Evolutionary conservation across 2,888 invertebrate genomes (phyloP), one percentile per base, ranked within the genome.

Genomic region (Chesias legatella): DNA sequence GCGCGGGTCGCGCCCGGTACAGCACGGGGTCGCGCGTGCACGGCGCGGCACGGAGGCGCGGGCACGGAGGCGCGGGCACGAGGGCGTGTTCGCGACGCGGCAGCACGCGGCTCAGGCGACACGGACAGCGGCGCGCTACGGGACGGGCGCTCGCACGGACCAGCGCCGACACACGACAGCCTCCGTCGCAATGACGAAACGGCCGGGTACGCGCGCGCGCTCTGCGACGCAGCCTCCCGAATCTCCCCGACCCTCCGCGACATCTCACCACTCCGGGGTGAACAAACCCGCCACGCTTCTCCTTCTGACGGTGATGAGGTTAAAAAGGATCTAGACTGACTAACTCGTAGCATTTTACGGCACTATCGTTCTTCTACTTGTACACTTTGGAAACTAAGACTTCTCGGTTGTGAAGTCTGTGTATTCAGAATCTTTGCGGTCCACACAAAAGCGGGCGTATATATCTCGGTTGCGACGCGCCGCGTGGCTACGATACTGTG

Each of bases 191-290:
- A 86, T 86, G 86, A 73, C 85, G 85, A 84, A 83, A 78, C 84
- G 82, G 80, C 85, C 84, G 85, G 86, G 85, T 66, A 82, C 85
- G 83, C 85, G 85, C 84, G 80, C 84, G 85, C 85, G 85, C 86
- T 54, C 78, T 85, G 73, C 74, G 78, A 51, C 77, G 67, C 84
- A 79, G 77, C 83, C 76, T 81, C 80, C 79, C 84, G 80, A 79
- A 58, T 71, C 72, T 58, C 64, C 60, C 79, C 83, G 83, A 82
- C 64, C 62, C 53, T 53, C 68, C 53, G 63, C 82, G 82, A 80
- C 43, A 67, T 67, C 76, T 62, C 73, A 66, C 84, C 82, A 83
- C 62, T 44, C 56, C 59, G 81, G 76, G 86, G 81, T 83, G 85
- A 84, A 85, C 84, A 85, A 85, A 85, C 85, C 82, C 79, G 73